Evolutionary conservation across 2,888 invertebrate species (phyloP).

Genomic region (Tetranychus truncatus): DNA sequence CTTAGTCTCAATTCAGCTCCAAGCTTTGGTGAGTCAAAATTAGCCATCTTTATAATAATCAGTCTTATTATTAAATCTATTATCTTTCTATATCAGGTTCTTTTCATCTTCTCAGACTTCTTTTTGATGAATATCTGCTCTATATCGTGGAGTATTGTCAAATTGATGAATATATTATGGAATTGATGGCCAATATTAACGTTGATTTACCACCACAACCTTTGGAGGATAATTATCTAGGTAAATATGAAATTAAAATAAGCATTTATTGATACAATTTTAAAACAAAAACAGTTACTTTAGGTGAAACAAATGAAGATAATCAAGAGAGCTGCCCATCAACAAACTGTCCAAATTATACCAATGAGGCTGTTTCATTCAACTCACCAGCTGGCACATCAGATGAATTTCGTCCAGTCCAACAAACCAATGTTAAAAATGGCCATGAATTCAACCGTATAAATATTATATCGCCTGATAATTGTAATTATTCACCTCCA

Average conservation of each 20-base stretch:
- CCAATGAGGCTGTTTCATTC: neutral
- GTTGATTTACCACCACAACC: conserved; percentile 29
- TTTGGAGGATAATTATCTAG: conserved; percentile 1
- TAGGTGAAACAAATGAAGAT: neutral
- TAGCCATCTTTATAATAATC: neutral
- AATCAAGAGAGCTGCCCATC: neutral
- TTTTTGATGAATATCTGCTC: conserved; percentile 37
- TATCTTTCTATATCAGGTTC: conserved; percentile 31
- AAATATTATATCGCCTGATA: no score
- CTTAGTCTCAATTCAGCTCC: conserved; percentile 37
- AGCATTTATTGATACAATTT: neutral
- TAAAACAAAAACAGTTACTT: neutral
- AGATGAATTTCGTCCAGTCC: no score
- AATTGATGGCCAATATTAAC: conserved; percentile 32
- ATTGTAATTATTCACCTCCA: no score
- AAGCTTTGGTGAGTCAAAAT: conserved; percentile 34
- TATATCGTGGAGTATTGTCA: conserved; percentile 36
- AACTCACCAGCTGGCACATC: neutral
- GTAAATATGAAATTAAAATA: neutral
- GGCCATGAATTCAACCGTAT: no score
- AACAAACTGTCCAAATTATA: neutral
- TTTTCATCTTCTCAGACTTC: conserved; percentile 36
- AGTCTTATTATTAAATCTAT: neutral
- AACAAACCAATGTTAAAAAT: no score
- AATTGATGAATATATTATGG: conserved; percentile 33